Base-by-base conservation (phyloP, 2,888 invertebrate genomes). In the Mythimna pallens region DNA sequence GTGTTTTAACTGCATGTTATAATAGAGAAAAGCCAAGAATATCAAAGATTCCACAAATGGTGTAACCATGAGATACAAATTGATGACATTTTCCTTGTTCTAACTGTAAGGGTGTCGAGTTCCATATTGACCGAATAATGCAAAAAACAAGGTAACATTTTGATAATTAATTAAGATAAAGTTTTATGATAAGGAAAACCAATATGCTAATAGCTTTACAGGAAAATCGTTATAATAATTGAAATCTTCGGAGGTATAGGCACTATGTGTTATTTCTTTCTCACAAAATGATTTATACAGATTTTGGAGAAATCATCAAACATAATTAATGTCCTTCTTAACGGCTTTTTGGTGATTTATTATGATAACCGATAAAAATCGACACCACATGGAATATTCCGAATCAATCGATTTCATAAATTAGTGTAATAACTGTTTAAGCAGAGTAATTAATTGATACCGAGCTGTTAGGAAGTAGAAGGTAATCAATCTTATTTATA, bases 401-500 rank as follows among this genome's bases (percentile, higher is more conserved):
- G 25, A 47, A 40, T 43, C 40, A 34, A 30, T 36, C 10, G 30
- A 57, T 59, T 52, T 59, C 25, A 54, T 66, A 34, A 63, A 73
- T 73, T 59, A 54, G 12, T 76, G 66, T 22, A 65, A 58, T 57
- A 74, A 34, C 25, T 61, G 17, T 76, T 61, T 47, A 30, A 30
- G 20, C 40, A 61, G 17, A 40, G 20, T 76, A 47, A 59, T 74
- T 65, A 58, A 43, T 61, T 47, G 76, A 73, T 73, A 64, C 25
- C 17, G 14, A 55, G 14, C n/a, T 76, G 61, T 76, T 67, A 54
- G 10, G 20, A 22, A 59, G 59, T 54, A 47, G 43, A 59, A n/a
- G 47, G 76, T 47, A 66, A 61, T 74, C 47, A 61, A 61, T 76
- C 59, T 47, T 76, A 54, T 76, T 61, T 66, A 36, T n/a, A 47